A percentile compares a stretch with the other conserved stretches of the same genome.
Evolutionary conservation across 2,113 vertebrate species (phyloP).

Genomic region (Embiotoca jacksoni): DNA sequence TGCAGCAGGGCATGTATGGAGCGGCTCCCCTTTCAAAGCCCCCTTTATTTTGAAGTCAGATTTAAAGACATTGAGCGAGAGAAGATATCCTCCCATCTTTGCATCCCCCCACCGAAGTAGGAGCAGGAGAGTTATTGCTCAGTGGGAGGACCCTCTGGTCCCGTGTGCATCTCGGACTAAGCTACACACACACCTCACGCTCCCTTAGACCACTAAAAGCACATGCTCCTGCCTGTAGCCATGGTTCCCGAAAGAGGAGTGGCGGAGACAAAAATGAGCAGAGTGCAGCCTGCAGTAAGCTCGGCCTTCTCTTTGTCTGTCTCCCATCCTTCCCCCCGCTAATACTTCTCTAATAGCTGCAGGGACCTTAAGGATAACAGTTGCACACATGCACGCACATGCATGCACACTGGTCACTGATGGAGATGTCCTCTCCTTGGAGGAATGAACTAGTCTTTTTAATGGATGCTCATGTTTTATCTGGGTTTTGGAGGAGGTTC

Average conservation of each 20-base stretch:
- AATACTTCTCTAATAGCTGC: constrained; percentile 51
- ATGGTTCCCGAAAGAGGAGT: constrained; percentile 70
- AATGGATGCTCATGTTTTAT: constrained; percentile 31
- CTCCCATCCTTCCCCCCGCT: constrained; percentile 48
- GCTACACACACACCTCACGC: constrained; percentile 59
- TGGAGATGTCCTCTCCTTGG: constrained; percentile 19
- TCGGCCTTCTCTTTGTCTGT: constrained; percentile 61
- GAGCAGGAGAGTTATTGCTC: constrained; percentile 54
- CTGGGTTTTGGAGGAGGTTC: constrained; percentile 8
- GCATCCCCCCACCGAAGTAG: constrained; percentile 1
- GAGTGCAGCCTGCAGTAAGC: constrained; percentile 64
- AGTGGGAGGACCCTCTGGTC: constrained; percentile 45
- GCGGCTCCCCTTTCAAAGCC: not conserved
- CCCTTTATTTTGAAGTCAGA: not conserved
- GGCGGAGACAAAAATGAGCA: constrained; percentile 62
- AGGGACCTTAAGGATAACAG: constrained; percentile 56
- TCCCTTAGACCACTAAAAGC: constrained; percentile 59
- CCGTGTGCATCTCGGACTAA: constrained; percentile 36
- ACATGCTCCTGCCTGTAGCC: constrained; percentile 68
- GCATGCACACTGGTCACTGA: constrained; percentile 47
- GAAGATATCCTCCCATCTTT: constrained; percentile 16
- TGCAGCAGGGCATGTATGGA: not conserved
- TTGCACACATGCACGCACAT: constrained; percentile 43
- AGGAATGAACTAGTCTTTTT: constrained; percentile 38
- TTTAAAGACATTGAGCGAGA: not conserved